Percentiles rank a stretch among this genome's conserved stretches.
phyloP scores from a whole-genome alignment of 2,113 vertebrate genomes.

The Calidris pugnax region DNA sequence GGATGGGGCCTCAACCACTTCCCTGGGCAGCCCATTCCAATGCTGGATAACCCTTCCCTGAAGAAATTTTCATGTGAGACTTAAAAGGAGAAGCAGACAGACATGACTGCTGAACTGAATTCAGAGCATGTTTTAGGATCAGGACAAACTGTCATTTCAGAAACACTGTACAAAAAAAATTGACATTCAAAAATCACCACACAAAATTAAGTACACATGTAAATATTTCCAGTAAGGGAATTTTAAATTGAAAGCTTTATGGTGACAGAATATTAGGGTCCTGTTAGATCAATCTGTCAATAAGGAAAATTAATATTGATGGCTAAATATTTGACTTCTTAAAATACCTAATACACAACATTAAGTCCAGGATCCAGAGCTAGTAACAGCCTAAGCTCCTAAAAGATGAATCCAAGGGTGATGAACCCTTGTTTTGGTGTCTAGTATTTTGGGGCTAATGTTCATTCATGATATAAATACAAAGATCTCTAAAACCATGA shows the following conservation, averaged over 20 bases:
- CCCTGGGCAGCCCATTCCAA: too few species aligned
- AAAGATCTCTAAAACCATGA: background rate
- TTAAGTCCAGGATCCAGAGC: background rate
- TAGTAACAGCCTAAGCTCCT: background rate
- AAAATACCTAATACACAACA: background rate
- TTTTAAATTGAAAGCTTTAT: background rate
- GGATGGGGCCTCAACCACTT: too few species aligned
- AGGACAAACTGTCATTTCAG: background rate
- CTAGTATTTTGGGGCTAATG: background rate
- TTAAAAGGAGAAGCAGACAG: background rate
- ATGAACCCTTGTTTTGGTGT: background rate
- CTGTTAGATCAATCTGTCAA: background rate
- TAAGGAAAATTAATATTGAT: background rate
- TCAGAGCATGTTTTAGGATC: background rate
- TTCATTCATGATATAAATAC: background rate
- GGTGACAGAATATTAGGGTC: background rate
- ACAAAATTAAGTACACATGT: background rate
- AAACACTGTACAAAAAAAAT: background rate
- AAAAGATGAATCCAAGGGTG: background rate
- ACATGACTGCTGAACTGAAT: background rate
- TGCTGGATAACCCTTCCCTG: too few species aligned
- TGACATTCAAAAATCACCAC: background rate
- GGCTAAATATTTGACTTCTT: background rate
- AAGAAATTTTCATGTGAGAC: background rate
- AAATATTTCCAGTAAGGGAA: background rate